Base-by-base conservation (phyloP, 2,888 invertebrate genomes). In the Dione vanillae region DNA sequence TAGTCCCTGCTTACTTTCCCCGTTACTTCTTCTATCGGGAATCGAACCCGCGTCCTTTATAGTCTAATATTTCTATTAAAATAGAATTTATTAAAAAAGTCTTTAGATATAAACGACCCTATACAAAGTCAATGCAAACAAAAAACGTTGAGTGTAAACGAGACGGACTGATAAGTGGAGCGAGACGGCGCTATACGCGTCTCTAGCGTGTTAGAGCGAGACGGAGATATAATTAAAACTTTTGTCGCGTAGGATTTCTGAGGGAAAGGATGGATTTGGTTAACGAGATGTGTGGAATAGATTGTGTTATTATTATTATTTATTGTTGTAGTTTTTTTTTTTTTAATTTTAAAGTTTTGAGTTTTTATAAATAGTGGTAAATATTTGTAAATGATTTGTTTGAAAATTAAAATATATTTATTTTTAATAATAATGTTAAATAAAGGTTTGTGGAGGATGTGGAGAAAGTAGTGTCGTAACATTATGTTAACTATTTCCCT, bases 191-290 rank as follows among this genome's bases (percentile, higher is more conserved):
- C 8, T 68, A 78, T 71, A 77, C 72, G 75, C 56, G 72, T 74
- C 71, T 69, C 61, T 12, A 3, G 7, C n/a, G 73, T 12, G 89
- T 70, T 77, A 0, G 83, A 90, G 74, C 1, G 85, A 77, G 88
- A 88, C 45, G 67, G 85, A 74, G 78, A 91, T 92, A 92, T 91
- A 92, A 92, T 92, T 91, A 92, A 92, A 92, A 92, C 88, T 92
- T 92, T 92, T 91, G 91, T 92, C 92, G 92, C 90, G 87, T 88
- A 83, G 85, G 87, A 87, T 90, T 89, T 88, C 87, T 82, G 87
- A 89, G 90, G 90, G 89, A 87, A 89, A 85, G 85, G 86, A 85
- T 84, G 84, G 84, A 72, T 72, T 74, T 62, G 83, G 58, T 78
- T 75, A 82, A 14, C 9, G 72, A 72, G 71, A 69, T 16, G 2